phyloP scores from a whole-genome alignment of 2,113 vertebrate genomes.

The Leucopsar rothschildi region DNA sequence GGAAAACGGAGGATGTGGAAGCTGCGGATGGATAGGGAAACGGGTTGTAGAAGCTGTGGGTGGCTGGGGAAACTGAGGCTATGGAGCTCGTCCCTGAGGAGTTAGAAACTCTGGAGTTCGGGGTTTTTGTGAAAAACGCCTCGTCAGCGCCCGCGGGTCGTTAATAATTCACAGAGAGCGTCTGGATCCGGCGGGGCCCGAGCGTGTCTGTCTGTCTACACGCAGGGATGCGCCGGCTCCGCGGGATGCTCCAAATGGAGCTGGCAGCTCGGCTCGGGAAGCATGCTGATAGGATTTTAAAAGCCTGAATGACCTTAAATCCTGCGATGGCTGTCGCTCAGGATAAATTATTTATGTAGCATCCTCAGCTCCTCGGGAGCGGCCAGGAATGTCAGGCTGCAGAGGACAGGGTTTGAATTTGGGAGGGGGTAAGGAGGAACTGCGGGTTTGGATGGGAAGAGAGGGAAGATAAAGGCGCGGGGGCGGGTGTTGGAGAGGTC shows the following conservation, averaged over 20 bases:
- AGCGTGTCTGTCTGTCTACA: conserved; percentile 45
- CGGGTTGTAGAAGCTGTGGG: background rate
- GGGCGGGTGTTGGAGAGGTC: conserved; percentile 24
- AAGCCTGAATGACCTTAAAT: conserved; percentile 54
- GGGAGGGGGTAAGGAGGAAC: background rate
- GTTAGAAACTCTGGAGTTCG: background rate
- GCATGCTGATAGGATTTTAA: conserved; percentile 31
- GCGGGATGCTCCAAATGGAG: conserved; percentile 43
- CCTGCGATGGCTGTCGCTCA: conserved; percentile 30
- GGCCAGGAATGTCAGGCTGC: background rate
- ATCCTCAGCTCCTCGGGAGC: background rate
- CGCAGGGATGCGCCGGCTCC: conserved; percentile 25
- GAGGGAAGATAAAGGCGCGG: conserved; percentile 2
- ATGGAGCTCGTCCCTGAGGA: background rate
- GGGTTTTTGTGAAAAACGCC: conserved; percentile 10
- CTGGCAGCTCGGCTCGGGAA: conserved; percentile 45
- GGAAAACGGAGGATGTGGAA: background rate
- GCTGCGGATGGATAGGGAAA: background rate
- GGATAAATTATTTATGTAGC: conserved; percentile 55
- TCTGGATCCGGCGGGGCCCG: conserved; percentile 35
- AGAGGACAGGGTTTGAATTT: background rate
- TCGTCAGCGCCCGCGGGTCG: conserved; percentile 5
- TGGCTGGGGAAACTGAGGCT: background rate
- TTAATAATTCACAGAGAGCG: conserved; percentile 27
- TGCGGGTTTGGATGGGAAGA: background rate